Evolutionary conservation across 64 coral and sea anemone genomes (phyloP), one percentile per base, ranked within the genome.

Genomic region (Montipora capricornis): DNA sequence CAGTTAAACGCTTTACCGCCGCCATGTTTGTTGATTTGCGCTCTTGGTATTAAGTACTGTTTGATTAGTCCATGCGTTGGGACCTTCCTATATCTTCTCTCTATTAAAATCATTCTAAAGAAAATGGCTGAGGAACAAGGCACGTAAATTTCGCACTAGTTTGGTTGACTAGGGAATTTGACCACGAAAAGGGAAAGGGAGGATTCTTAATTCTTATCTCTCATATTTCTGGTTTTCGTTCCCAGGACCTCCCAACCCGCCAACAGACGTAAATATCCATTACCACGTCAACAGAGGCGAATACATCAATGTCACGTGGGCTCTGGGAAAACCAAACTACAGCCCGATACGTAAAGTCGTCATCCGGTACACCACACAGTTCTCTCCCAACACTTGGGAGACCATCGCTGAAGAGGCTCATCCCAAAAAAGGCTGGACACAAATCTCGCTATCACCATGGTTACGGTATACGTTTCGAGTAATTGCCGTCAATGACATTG

Each of bases 291-390:
- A 87, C 4, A 44, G 24, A 61, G 52, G 83, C 2, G 77, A 93
- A 29, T 12, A 10, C 8, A 75, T 93, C 15, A 93, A 93, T 75
- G 67, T 93, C 44, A 88, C 92, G 5, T 93, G 92, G 92, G 46
- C 5, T 5, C 48, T 93, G 5, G 92, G 92, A 8, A 85, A 87
- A 44, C 19, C 15, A 16, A 93, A 93, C 74, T 10, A 74, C 47
- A 93, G 92, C 13, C 92, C 92, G 16, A 93, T 93, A 44, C 47
- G 60, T 3, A 77, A 68, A n/a, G 83, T 93, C 0, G 19, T 88
- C 10, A 81, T 93, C 20, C 44, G 88, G 16, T 58, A 88, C 22
- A 79, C 22, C 1, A 78, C 87, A 6, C 46, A 81, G 26, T 93
- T 88, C 12, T n/a, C 26, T 19, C 76, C 91, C 1, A 20, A 48